Conservation (phyloP, 2,888 invertebrate genomes). For the Tenthredo notha region DNA sequence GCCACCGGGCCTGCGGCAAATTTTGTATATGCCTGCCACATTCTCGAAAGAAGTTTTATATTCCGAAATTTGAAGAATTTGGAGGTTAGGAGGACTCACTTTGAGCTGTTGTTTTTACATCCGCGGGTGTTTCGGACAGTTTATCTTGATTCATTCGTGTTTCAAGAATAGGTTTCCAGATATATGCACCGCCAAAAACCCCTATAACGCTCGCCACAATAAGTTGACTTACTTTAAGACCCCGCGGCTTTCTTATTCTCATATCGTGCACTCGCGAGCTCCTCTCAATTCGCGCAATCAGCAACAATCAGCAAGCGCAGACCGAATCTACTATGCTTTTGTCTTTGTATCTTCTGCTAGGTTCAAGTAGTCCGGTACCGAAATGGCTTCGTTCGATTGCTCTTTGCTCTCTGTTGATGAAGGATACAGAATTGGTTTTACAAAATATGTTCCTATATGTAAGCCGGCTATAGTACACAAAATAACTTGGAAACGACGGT, state of each 20-base stretch:
- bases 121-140: neutral
- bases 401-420: too few relatives aligned
- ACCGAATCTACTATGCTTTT: neutral
- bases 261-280: conserved; percentile 65
- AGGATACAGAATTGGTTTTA: conserved; percentile 34
- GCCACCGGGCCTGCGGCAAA: neutral
- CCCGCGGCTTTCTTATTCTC: conserved; percentile 78
- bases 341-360: neutral
- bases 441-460: conserved; percentile 20
- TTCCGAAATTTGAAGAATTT: neutral
- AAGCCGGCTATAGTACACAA: conserved; percentile 25
- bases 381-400: neutral
- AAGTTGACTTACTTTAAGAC: conserved; percentile 78
- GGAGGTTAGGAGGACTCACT: neutral
- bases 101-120: neutral
- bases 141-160: neutral
- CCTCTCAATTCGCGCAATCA: neutral
- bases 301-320: neutral
- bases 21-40: neutral
- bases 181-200: conserved; percentile 79
- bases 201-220: conserved; percentile 78
- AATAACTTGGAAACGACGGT: conserved; percentile 29
- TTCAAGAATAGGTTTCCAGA: conserved; percentile 79
- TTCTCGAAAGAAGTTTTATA: neutral
- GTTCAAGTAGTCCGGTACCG: conserved; percentile 32